Evolutionary conservation across 2,888 invertebrate species (phyloP), one percentile per base, ranked within the genome.

Genomic region (Drepanosiphum platanoidis): DNA sequence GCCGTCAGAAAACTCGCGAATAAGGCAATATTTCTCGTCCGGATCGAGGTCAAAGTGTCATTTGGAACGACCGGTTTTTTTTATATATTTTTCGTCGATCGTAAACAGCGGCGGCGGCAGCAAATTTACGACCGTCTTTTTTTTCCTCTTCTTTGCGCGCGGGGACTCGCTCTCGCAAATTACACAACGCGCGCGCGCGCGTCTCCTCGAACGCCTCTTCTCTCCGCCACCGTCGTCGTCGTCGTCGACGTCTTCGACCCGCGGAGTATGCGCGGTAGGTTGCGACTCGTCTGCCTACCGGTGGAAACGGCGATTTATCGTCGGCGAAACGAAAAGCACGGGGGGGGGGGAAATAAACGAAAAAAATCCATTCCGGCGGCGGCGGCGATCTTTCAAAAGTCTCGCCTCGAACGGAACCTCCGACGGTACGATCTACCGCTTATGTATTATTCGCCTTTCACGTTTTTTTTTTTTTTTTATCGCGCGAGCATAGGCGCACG

Each of bases 11-110:
- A 18, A n/a, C 27, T 13, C 32, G 34, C 1, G 58, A n/a, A 58
- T 52, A 52, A 34, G 11, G 9, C n/a, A 7, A 74, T 61, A 36
- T 58, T 22, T n/a, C 2, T 30, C 22, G 22, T n/a, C 70, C 68
- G 52, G 5, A 70, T 46, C 32, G 46, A 70, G 80, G 68, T 18
- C 68, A 70, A 70, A 79, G 79, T 52, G 46, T 79, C 68, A 34
- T 68, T 30, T 39, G 22, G 32, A 46, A 66, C 32, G 46, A 80
- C 52, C 68, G 52, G 70, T 80, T 52, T 66, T 39, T 46, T 34
- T 27, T 15, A 9, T 9, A 32, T 5, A 11, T 46, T 34, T 75
- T 75, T 75, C 52, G 52, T 34, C 32, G 52, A 75, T 13, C 13
- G n/a, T 32, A 30, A 64, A 66, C 32, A 3, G 66, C 32, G 30